Conservation (phyloP, 2,888 invertebrate species). For the Amiota mariae region DNA sequence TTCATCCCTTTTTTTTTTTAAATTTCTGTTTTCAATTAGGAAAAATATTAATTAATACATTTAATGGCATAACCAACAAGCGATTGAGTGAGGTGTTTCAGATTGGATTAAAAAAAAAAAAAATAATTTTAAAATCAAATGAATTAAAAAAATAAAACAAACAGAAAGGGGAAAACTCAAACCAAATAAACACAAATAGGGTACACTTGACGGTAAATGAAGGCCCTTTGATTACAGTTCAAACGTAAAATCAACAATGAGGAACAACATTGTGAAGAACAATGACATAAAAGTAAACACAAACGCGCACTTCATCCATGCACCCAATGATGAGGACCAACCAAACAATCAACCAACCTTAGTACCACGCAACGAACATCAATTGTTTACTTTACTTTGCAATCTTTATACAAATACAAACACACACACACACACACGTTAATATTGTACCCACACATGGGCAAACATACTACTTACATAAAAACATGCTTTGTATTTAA, state of each 20-base stretch:
- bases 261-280: constrained; percentile 24
- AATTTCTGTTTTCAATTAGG: no score
- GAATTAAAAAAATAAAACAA: no score
- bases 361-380: background rate
- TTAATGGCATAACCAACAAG: no score
- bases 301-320: constrained; percentile 37
- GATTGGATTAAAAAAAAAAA: no score
- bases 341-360: constrained; percentile 4
- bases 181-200: no score
- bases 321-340: background rate
- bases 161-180: no score
- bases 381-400: constrained; percentile 3
- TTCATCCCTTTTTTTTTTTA: no score
- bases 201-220: background rate
- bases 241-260: constrained; percentile 39
- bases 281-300: constrained; percentile 45
- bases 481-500: background rate
- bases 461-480: background rate
- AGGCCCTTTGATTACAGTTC: constrained; percentile 40
- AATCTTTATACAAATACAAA: background rate
- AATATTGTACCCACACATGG: background rate
- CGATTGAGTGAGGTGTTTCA: no score
- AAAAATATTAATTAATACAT: no score
- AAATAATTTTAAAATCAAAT: no score
- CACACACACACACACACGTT: background rate